Conservation (phyloP, 2,888 invertebrate genomes). For the Pyrrhia umbra region DNA sequence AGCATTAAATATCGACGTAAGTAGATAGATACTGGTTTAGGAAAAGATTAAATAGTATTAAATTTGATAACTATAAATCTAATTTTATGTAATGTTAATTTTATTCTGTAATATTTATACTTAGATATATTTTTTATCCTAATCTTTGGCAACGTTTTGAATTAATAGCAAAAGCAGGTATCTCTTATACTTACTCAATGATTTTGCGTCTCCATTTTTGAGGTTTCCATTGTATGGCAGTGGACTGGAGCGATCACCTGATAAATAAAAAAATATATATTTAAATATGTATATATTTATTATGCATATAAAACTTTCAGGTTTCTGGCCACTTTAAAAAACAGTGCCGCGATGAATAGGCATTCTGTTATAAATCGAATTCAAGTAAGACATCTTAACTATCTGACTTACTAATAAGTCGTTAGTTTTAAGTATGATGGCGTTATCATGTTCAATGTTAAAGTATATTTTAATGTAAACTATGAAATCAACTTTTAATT, state of each 20-base stretch:
- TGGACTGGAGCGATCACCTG: slow-evolving; percentile 77
- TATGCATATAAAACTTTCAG: too few relatives aligned
- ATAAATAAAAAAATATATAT: neutral
- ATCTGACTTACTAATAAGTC: too few relatives aligned
- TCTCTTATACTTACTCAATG: slow-evolving; percentile 78
- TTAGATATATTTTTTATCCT: too few relatives aligned
- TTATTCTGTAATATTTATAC: neutral
- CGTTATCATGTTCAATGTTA: too few relatives aligned
- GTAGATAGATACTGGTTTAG: slow-evolving; percentile 1
- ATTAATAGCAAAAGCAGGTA: neutral
- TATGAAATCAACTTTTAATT: neutral
- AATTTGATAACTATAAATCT: neutral
- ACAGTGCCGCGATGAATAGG: too few relatives aligned
- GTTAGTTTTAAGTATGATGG: neutral
- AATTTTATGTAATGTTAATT: neutral
- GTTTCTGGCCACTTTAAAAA: too few relatives aligned
- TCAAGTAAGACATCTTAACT: too few relatives aligned
- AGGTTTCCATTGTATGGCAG: slow-evolving; percentile 74
- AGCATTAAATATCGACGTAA: slow-evolving; percentile 8
- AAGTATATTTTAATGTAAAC: too few relatives aligned
- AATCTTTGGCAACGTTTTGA: too few relatives aligned
- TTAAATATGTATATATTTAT: too few relatives aligned
- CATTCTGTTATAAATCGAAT: too few relatives aligned
- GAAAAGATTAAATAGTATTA: neutral
- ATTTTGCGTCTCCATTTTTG: slow-evolving; percentile 82